phyloP scores from a whole-genome alignment of 2,797 vertebrate genomes.

The Sebastes minor region DNA sequence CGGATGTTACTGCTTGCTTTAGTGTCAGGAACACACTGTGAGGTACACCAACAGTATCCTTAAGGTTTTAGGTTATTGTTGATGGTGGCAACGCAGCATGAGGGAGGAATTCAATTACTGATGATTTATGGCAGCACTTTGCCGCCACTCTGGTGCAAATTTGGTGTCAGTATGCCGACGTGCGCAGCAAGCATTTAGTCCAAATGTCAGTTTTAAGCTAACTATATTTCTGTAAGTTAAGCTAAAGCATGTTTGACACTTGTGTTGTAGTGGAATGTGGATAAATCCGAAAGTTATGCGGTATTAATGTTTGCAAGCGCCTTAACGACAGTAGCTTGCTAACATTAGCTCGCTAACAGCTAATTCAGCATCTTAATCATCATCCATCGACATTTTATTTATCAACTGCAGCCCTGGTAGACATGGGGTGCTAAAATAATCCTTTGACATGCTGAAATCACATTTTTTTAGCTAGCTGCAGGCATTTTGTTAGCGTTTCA shows the following conservation, averaged over 20 bases:
- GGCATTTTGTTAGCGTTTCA: not conserved
- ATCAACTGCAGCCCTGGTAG: not conserved
- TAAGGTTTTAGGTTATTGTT: not conserved
- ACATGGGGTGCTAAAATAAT: not conserved
- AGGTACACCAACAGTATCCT: not conserved
- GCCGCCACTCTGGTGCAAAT: too few species aligned
- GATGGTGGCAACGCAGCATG: not conserved
- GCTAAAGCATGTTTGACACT: not conserved
- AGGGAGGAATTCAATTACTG: constrained; percentile 3
- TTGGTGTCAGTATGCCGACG: not conserved
- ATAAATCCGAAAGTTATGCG: not conserved
- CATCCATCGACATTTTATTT: not conserved
- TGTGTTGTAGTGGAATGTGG: not conserved
- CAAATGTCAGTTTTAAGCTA: not conserved
- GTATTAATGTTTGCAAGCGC: too few species aligned
- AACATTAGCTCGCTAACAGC: not conserved
- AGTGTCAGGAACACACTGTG: constrained; percentile 6
- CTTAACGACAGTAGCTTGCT: not conserved
- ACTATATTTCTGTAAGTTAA: not conserved
- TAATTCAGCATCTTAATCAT: not conserved
- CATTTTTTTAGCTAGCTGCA: not conserved
- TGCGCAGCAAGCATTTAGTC: not conserved
- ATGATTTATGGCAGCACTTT: too few species aligned
- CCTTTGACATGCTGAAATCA: not conserved
- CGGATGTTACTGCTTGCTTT: constrained; percentile 11